Conservation (phyloP, 2,113 vertebrate species). For the Cyprinus carpio region DNA sequence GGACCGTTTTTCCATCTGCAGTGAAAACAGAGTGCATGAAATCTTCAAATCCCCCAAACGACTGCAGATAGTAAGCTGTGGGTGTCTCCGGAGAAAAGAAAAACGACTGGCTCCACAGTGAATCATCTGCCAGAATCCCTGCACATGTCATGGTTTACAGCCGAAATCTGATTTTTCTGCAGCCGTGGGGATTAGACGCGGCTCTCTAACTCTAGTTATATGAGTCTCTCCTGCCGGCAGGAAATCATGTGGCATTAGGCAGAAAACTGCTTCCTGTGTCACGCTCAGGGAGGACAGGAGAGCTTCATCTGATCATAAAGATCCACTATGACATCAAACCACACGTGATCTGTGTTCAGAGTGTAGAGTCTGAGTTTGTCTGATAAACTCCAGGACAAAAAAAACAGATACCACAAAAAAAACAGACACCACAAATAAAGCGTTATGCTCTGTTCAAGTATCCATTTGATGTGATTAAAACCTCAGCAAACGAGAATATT, state of each 20-base stretch:
- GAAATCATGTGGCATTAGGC: background rate
- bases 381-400: background rate
- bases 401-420: slow-evolving; percentile 43
- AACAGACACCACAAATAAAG: slow-evolving; percentile 37
- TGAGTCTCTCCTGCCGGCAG: background rate
- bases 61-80: background rate
- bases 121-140: background rate
- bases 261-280: background rate
- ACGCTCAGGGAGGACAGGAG: background rate
- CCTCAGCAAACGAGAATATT: no score
- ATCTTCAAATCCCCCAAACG: background rate
- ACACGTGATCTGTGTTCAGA: background rate
- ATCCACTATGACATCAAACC: background rate
- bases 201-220: background rate
- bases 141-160: background rate
- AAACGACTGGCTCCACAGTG: background rate
- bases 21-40: background rate
- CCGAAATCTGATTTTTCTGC: background rate
- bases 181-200: background rate
- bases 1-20: slow-evolving; percentile 4
- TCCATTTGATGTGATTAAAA: no score
- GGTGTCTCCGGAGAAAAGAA: background rate
- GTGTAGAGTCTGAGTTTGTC: background rate
- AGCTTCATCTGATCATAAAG: background rate
- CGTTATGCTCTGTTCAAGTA: slow-evolving; percentile 19